Percentiles rank a stretch among this genome's conserved stretches.
Conservation (phyloP, 2,797 vertebrate species). For the Rhinophrynus dorsalis region DNA sequence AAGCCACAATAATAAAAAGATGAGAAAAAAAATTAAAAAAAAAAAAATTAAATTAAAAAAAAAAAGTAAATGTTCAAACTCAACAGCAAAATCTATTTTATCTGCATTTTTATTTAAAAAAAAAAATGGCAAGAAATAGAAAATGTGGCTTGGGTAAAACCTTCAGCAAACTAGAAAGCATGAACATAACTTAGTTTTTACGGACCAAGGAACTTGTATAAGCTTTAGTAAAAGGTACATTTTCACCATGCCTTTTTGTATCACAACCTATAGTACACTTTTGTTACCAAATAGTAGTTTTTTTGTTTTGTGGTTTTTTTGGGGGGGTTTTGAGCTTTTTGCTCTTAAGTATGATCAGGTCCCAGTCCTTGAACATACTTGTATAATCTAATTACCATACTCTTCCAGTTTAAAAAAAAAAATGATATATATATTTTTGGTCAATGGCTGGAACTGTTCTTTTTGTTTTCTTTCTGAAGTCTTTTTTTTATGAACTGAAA, state of each 20-base stretch:
- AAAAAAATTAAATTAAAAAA: constrained; percentile 58
- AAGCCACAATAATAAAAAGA: constrained; percentile 80
- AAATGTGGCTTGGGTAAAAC: constrained; percentile 76
- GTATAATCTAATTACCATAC: constrained; percentile 81
- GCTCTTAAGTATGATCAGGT: constrained; percentile 79
- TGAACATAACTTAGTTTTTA: constrained; percentile 93
- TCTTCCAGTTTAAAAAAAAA: constrained; percentile 69
- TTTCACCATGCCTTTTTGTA: constrained; percentile 99
- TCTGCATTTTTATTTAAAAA: constrained; percentile 65
- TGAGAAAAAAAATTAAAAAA: constrained; percentile 65
- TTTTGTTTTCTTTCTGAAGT: constrained; percentile 74
- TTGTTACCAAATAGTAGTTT: constrained; percentile 99
- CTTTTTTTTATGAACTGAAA: constrained; percentile 74
- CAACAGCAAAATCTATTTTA: constrained; percentile 73
- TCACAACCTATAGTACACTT: constrained; percentile 94
- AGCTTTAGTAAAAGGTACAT: constrained; percentile 99
- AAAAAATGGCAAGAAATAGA: constrained; percentile 77
- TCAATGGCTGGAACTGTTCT: constrained; percentile 77
- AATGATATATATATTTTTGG: constrained; percentile 68
- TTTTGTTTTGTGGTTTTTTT: constrained; percentile 78
- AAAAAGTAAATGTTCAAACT: constrained; percentile 69
- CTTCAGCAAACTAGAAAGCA: constrained; percentile 77
- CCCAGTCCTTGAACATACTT: constrained; percentile 76
- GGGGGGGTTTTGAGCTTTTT: constrained; percentile 84
- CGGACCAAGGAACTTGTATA: constrained; percentile 99